Conservation (phyloP, 2,888 invertebrate genomes). For the Tholera decimalis region DNA sequence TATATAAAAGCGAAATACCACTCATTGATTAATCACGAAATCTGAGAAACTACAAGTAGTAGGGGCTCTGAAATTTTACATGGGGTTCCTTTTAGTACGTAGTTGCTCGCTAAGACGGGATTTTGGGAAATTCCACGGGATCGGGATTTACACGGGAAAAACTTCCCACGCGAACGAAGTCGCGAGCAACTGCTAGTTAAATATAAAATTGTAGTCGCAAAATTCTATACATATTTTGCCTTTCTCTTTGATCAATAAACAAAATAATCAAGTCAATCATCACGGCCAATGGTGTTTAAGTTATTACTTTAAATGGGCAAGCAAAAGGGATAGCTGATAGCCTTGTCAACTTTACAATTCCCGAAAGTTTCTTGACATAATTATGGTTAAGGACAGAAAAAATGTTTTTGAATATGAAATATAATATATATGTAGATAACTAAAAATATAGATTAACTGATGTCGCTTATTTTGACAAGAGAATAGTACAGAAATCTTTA, state of each 20-base stretch:
- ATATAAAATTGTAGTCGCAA: no score
- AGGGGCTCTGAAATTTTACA: no score
- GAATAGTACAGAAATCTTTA: neutral
- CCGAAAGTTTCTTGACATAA: conserved; percentile 60
- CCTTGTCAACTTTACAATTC: conserved; percentile 62
- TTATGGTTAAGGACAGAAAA: conserved; percentile 43
- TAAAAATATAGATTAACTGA: conserved; percentile 26
- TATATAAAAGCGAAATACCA: no score
- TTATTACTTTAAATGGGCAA: conserved; percentile 56
- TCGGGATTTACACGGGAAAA: no score
- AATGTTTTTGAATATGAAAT: conserved; percentile 13
- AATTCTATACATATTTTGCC: conserved; percentile 55
- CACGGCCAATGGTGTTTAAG: conserved; percentile 60
- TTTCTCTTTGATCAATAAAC: conserved; percentile 60
- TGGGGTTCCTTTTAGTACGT: no score
- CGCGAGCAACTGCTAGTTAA: no score
- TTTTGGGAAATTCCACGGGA: no score
- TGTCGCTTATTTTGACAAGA: neutral
- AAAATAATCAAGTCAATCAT: conserved; percentile 58
- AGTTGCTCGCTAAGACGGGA: no score
- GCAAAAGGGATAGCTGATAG: conserved; percentile 63
- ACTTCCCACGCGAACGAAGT: no score
- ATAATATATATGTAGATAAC: no score
- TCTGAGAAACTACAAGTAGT: no score
- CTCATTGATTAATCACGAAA: no score